Base-by-base conservation (phyloP, 2,797 vertebrate genomes). In the Galagoides demidoff region DNA sequence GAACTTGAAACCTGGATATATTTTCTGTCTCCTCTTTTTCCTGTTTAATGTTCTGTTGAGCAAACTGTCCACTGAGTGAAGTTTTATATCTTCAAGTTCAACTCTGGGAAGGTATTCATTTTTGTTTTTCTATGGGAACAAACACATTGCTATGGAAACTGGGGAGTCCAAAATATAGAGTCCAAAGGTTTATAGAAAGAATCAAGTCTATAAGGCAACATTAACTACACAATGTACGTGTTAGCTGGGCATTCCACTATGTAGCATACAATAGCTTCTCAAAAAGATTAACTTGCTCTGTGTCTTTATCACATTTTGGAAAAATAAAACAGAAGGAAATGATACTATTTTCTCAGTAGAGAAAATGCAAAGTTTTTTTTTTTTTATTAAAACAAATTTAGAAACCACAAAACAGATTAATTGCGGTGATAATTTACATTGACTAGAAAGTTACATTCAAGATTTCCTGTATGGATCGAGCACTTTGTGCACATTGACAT, bases 131-230 rank as follows among this genome's bases (percentile, higher is more conserved):
- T 84, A 88, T 96, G 97, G 96, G 92, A 98, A 97, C 96, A 98
- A 98, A 93, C 29, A 88, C 34, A 96, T 98, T 98, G 95, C 98
- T 96, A 98, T 98, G 97, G 98, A 96, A 98, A 99, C 98, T 92
- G 85, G 96, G 66, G 43, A 95, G 87, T 68, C 82, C 87, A 98
- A 97, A 98, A 96, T 97, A 95, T 94, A 98, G 95, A 37, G 19
- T 79, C 84, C 78, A 95, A 93, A 96, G 68, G 93, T 97, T 97
- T 96, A 95, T 90, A 78, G 90, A 96, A 97, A 97, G 77, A 98
- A 96, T 85, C 92, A 88, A 96, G 85, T 92, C 97, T 2, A n/a
- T 88, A 84, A 77, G 31, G 11, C 81, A 97, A 29, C 94, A 63
- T 97, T 92, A 94, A 85, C 81, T 97, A 71, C 57, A 77, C 92